phyloP scores from a whole-genome alignment of 1,140 invertebrate species.

The Sweltsa coloradensis region DNA sequence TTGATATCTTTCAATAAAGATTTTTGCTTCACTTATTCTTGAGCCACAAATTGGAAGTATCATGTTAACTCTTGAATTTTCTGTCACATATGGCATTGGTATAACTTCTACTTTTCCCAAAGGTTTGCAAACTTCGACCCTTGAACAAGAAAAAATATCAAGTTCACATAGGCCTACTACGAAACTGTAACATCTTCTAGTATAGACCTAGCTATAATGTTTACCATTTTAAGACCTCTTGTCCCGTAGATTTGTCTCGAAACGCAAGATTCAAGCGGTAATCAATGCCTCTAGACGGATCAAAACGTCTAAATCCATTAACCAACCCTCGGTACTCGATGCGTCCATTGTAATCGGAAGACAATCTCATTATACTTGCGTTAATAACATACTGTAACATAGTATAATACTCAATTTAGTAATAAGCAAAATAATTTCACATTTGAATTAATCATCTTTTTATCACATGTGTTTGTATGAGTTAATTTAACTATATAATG shows the following conservation, averaged over 20 bases:
- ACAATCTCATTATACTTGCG: conserved; percentile 39
- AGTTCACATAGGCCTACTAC: not conserved
- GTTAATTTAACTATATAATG: too few relatives aligned
- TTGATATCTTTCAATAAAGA: conserved; percentile 61
- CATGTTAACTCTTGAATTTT: conserved; percentile 67
- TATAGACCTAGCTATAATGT: not conserved
- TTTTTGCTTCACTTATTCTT: conserved; percentile 35
- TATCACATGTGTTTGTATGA: too few relatives aligned
- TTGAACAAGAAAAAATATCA: conserved; percentile 21
- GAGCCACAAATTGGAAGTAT: conserved; percentile 47
- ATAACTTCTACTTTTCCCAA: conserved; percentile 74
- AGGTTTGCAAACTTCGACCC: conserved; percentile 60
- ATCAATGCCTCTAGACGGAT: conserved; percentile 77
- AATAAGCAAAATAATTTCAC: conserved; percentile 11
- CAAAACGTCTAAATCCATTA: conserved; percentile 76
- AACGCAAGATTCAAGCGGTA: conserved; percentile 69
- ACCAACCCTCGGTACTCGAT: conserved; percentile 45
- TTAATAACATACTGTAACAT: conserved; percentile 44
- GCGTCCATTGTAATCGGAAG: conserved; percentile 37
- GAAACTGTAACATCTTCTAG: not conserved
- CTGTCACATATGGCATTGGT: conserved; percentile 81
- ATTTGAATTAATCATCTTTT: conserved; percentile 12
- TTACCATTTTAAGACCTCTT: conserved; percentile 27
- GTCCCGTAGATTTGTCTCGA: conserved; percentile 26
- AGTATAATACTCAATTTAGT: conserved; percentile 12